Conservation (phyloP, 1,140 invertebrate genomes). For the Philopotamus ludificatus region DNA sequence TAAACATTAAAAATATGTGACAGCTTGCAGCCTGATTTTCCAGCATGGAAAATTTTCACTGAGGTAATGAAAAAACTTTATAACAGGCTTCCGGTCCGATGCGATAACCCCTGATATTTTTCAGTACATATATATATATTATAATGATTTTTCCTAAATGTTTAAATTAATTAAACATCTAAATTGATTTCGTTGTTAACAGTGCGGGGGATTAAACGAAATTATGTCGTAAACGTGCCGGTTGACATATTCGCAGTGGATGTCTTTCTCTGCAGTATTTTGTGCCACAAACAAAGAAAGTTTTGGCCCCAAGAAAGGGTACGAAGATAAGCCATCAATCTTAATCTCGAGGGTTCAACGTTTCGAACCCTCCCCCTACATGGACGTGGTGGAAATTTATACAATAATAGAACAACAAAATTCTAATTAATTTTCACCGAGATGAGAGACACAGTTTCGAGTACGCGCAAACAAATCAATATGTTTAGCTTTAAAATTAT, state of each 20-base stretch:
- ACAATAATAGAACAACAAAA: background rate
- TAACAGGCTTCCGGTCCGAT: conserved; percentile 1
- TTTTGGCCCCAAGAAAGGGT: background rate
- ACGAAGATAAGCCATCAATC: conserved; percentile 21
- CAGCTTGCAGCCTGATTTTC: conserved; percentile 15
- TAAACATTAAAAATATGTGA: conserved; percentile 12
- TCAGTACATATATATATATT: background rate
- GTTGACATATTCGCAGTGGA: conserved; percentile 9
- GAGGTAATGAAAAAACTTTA: conserved; percentile 30
- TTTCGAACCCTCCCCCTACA: conserved; percentile 4
- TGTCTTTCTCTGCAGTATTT: conserved; percentile 7
- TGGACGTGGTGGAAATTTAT: background rate
- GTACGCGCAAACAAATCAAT: background rate
- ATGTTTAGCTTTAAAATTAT: background rate
- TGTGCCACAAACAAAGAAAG: background rate
- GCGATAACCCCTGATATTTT: conserved; percentile 9
- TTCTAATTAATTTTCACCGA: conserved; percentile 29
- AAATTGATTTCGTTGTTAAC: background rate
- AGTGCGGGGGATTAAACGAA: conserved; percentile 5
- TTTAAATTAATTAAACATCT: background rate
- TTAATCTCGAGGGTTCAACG: conserved; percentile 14
- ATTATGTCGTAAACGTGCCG: conserved; percentile 2
- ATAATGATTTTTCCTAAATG: background rate
- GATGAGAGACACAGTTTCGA: conserved; percentile 12
- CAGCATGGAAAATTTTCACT: conserved; percentile 7